Evolutionary conservation across 2,113 vertebrate genomes (phyloP), one percentile per base, ranked within the genome.

Genomic region (Scolopax mira): DNA sequence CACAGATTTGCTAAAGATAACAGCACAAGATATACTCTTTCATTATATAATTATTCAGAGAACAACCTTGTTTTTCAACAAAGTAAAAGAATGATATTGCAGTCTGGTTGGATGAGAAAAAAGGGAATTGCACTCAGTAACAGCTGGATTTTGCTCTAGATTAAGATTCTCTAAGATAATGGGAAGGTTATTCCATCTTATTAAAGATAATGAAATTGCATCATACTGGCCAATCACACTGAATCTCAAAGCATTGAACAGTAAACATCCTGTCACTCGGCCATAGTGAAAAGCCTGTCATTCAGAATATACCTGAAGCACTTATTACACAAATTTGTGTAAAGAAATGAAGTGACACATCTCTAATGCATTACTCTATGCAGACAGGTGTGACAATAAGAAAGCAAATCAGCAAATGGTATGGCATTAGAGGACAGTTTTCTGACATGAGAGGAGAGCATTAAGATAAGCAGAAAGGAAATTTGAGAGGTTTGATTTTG

Each of bases 401-500:
- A 97, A 97, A 96, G 73, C 46, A 95, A 70, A 97, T 97, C 94
- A 94, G 16, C 7, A 21, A 81, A 35, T 18, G 9, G 3, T 65
- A 62, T 35, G 30, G 51, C 18, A 88, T 93, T 69, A 96, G 19
- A 96, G 18, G 25, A 88, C 74, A 71, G 77, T 92, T 95, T 79
- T 78, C 49, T 77, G 49, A 83, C 94, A 51, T 60, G 35, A 87
- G 51, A 88, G 30, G 79, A 94, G 93, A 94, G 54, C 21, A 93
- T 90, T 95, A 95, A 58, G 42, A 61, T 69, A 88, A 58, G 42
- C 31, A 82, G 95, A 94, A 79, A 44, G 39, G 83, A 96, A 93
- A 96, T 90, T 54, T 58, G 86, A 96, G 84, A 96, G 27, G 54
- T 96, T 96, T 51, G 21, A 96, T 97, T 97, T 97, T 91, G 41